These are phyloP conservation scores for Pyrrhosoma nymphula DNA, from an alignment of 2,888 invertebrate genomes.

Conservation along the genomic window DNA sequence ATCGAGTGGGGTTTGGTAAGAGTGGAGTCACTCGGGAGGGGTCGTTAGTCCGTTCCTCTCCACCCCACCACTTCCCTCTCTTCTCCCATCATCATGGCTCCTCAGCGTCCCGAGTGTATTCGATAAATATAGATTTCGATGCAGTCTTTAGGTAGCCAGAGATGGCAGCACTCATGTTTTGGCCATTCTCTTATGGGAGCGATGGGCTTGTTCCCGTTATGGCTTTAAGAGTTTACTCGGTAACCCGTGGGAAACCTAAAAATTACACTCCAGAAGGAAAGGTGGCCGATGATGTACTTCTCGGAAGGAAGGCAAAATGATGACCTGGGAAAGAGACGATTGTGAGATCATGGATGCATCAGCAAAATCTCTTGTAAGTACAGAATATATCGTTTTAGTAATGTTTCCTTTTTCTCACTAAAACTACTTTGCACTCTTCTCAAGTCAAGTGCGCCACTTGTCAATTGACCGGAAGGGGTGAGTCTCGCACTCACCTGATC, in stretches of 20 bases:
- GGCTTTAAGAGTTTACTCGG: constrained; percentile 16
- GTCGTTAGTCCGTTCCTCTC: background rate
- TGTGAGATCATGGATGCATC: background rate
- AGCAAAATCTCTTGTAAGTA: background rate
- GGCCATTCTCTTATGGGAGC: background rate
- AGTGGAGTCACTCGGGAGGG: background rate
- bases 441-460: no score
- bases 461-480: no score
- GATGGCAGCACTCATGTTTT: background rate
- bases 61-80: no score
- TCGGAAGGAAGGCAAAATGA: background rate
- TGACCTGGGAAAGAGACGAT: background rate
- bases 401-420: no score
- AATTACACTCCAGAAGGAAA: background rate
- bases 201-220: background rate
- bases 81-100: background rate
- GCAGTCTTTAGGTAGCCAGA: background rate
- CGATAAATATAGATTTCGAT: constrained; percentile 62
- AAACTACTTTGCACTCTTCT: no score
- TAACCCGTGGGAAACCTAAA: background rate
- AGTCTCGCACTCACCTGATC: no score
- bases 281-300: background rate
- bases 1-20: background rate
- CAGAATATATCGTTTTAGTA: background rate
- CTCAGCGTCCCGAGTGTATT: background rate